These are phyloP conservation scores for Piscicola geometra DNA, from an alignment of 2,888 invertebrate species.

Conservation along the genomic window DNA sequence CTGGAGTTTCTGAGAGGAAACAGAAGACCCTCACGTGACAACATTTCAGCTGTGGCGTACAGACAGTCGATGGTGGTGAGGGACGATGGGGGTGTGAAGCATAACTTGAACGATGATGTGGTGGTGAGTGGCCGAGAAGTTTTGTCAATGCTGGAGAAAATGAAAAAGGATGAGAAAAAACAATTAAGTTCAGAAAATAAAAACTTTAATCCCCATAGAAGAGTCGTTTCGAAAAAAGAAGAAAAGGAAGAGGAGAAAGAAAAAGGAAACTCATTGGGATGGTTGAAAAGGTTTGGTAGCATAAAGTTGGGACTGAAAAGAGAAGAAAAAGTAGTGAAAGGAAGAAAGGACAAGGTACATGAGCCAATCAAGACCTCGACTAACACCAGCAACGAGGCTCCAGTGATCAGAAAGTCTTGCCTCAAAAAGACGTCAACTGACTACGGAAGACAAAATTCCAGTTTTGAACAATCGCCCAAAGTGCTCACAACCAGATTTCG, in stretches of 20 bases:
- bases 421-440: conserved; percentile 1
- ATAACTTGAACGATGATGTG: not conserved
- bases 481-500: not conserved
- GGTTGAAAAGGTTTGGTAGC: conserved; percentile 6
- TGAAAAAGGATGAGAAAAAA: not conserved
- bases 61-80: conserved; percentile 30
- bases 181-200: no score
- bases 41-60: conserved; percentile 29
- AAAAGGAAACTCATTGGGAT: not conserved
- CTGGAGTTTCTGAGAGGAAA: conserved; percentile 12
- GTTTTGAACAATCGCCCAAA: not conserved
- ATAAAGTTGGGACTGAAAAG: not conserved
- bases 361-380: not conserved
- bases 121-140: not conserved
- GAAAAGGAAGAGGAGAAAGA: not conserved
- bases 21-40: not conserved
- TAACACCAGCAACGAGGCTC: no score
- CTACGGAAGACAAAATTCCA: not conserved
- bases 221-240: not conserved
- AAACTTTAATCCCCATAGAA: not conserved
- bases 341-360: not conserved
- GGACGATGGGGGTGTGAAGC: conserved; percentile 16
- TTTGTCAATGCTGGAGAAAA: not conserved
- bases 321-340: not conserved
- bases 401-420: not conserved